Percentiles rank a stretch among this genome's conserved stretches.
These are phyloP conservation scores for Apteryx mantelli DNA, from an alignment of 2,113 vertebrate species.

Conservation along the genomic window DNA sequence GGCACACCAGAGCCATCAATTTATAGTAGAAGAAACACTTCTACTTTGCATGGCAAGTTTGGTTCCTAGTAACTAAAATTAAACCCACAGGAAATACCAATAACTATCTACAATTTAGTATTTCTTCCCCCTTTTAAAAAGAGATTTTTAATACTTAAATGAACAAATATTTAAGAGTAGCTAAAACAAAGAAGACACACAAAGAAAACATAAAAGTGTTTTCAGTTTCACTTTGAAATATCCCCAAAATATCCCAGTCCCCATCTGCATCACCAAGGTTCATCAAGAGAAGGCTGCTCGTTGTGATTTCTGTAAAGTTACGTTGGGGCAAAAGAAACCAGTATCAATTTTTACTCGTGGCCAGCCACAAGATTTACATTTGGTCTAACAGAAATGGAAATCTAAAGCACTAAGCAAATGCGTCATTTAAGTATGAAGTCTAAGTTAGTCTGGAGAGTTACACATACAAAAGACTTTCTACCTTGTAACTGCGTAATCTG, in stretches of 20 bases:
- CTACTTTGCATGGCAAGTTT: neutral
- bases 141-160: neutral
- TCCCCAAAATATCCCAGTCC: accelerated
- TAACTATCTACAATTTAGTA: neutral
- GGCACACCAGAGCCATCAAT: neutral
- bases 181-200: neutral
- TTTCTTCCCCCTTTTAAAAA: neutral
- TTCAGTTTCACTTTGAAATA: neutral
- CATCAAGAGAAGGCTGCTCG: neutral
- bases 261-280: neutral
- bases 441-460: neutral
- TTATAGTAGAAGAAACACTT: neutral
- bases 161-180: neutral
- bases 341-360: neutral
- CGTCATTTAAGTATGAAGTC: neutral
- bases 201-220: neutral
- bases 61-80: neutral
- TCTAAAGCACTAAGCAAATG: neutral
- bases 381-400: neutral
- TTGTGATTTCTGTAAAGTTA: neutral
- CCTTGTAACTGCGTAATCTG: neutral
- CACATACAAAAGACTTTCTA: neutral
- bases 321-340: neutral
- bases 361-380: neutral
- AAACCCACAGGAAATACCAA: neutral